These are phyloP conservation scores for Acrobasis consociella DNA, from an alignment of 2,888 invertebrate genomes.

Conservation along the genomic window DNA sequence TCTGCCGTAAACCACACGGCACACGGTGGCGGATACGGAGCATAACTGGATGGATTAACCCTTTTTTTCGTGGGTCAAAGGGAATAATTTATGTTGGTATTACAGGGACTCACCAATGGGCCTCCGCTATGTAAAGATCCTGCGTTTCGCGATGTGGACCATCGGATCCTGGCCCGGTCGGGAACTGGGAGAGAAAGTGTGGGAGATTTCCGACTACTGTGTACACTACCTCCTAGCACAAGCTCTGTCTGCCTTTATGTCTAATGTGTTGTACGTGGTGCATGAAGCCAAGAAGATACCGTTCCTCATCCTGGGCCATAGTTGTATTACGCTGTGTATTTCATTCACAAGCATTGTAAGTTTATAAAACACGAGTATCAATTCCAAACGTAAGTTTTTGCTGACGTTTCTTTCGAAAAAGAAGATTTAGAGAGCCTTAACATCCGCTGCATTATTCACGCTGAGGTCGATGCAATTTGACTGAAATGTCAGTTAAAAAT, in stretches of 20 bases:
- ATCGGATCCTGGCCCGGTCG: slow-evolving; percentile 2
- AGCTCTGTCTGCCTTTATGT: background rate
- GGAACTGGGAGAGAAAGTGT: background rate
- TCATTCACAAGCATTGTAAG: slow-evolving; percentile 3
- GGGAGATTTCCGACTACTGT: slow-evolving; percentile 1
- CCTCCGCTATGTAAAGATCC: background rate
- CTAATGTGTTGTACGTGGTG: background rate
- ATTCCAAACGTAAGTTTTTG: too few relatives aligned
- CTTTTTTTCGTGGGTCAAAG: too few relatives aligned
- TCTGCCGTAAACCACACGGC: too few relatives aligned
- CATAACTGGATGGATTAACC: too few relatives aligned
- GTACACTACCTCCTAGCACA: background rate
- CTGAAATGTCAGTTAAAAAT: too few relatives aligned
- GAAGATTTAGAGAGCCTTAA: too few relatives aligned
- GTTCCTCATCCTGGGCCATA: background rate
- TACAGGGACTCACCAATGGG: background rate
- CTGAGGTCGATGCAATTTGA: too few relatives aligned
- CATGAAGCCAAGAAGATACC: background rate
- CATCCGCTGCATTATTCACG: too few relatives aligned
- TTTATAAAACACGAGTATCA: background rate
- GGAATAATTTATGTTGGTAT: background rate
- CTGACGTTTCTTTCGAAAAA: too few relatives aligned
- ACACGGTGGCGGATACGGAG: too few relatives aligned
- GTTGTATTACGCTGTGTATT: background rate
- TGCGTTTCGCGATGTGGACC: slow-evolving; percentile 2